Conservation (phyloP, 2,113 vertebrate genomes). For the Gavialis gangeticus region DNA sequence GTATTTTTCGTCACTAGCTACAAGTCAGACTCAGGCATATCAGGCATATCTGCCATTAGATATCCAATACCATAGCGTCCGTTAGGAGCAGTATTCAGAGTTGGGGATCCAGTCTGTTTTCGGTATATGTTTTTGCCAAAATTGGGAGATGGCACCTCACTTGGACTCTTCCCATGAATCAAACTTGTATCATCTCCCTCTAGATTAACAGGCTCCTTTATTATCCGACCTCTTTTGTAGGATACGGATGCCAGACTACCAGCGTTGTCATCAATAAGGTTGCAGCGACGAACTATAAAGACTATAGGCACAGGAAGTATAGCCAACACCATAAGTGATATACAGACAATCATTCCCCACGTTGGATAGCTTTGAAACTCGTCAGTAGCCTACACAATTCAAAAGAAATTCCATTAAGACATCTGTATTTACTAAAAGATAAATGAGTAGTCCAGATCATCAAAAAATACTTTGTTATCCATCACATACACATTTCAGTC, state of each 20-base stretch:
- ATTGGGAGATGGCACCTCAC: constrained; percentile 90
- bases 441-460: not conserved
- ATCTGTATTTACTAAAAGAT: not conserved
- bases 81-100: constrained; percentile 88
- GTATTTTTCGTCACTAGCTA: constrained; percentile 70
- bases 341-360: constrained; percentile 90
- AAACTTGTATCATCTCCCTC: constrained; percentile 91
- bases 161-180: constrained; percentile 90
- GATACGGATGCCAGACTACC: constrained; percentile 87
- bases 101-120: constrained; percentile 86
- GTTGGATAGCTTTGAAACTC: constrained; percentile 85
- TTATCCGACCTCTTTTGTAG: constrained; percentile 94
- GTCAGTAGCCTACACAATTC: constrained; percentile 83
- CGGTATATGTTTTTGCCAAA: constrained; percentile 91
- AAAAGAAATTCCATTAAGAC: not conserved
- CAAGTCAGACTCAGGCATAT: constrained; percentile 95
- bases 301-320: constrained; percentile 91
- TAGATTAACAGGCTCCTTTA: constrained; percentile 87
- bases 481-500: no score
- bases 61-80: constrained; percentile 96
- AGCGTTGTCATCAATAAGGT: constrained; percentile 86
- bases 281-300: constrained; percentile 86
- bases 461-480: not conserved
- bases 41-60: constrained; percentile 92
- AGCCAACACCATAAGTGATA: constrained; percentile 88